Percentiles rank a stretch among this genome's conserved stretches.
These are phyloP conservation scores for Entelurus aequoreus DNA, from an alignment of 2,113 vertebrate species.

Conservation along the genomic window DNA sequence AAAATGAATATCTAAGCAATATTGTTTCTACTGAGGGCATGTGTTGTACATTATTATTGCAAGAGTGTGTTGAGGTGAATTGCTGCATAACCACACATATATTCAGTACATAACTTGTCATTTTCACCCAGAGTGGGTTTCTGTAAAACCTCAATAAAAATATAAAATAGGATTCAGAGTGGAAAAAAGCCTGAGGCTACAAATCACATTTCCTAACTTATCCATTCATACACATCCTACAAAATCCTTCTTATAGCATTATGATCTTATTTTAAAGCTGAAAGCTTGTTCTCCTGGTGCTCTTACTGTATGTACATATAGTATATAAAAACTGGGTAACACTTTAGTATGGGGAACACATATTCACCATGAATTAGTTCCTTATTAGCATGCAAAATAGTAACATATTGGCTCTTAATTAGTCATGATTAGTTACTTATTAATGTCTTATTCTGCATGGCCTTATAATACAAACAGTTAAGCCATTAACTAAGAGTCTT, in stretches of 20 bases:
- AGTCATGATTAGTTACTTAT: too few relatives aligned
- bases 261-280: constrained; percentile 4
- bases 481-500: too few relatives aligned
- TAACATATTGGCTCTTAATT: too few relatives aligned
- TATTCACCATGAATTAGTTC: too few relatives aligned
- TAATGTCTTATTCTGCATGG: too few relatives aligned
- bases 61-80: not conserved
- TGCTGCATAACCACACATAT: constrained; percentile 11
- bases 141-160: constrained; percentile 30
- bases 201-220: constrained; percentile 8
- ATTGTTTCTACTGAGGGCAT: constrained; percentile 8
- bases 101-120: constrained; percentile 10
- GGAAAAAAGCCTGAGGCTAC: constrained; percentile 15
- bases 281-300: not conserved
- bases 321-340: not conserved
- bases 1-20: constrained; percentile 3
- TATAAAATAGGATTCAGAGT: constrained; percentile 18
- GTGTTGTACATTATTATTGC: not conserved
- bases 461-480: too few relatives aligned
- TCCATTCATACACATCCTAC: constrained; percentile 9
- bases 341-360: too few relatives aligned
- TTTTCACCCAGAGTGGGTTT: constrained; percentile 13
- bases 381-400: too few relatives aligned
- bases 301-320: not conserved
- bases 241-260: not conserved